These are phyloP conservation scores for Parotocinclus haroldoi DNA, from an alignment of 2,797 vertebrate species.

Conservation along the genomic window DNA sequence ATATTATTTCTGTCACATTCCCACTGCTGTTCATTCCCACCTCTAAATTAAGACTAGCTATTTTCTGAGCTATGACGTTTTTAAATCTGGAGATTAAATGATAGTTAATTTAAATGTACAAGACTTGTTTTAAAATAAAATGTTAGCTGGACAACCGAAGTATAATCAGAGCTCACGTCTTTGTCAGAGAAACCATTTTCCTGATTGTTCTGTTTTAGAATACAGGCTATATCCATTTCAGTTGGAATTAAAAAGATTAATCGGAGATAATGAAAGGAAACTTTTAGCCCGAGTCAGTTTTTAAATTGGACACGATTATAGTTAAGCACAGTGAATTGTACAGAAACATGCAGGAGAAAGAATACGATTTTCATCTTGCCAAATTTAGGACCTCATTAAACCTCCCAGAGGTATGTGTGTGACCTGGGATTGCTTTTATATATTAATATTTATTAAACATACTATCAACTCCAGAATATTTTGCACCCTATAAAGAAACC, in stretches of 20 bases:
- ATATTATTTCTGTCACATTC: constrained; percentile 62
- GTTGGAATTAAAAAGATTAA: constrained; percentile 48
- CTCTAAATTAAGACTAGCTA: constrained; percentile 55
- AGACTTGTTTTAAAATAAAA: constrained; percentile 60
- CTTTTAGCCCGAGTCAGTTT: constrained; percentile 27
- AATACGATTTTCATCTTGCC: no score
- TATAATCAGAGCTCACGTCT: constrained; percentile 55
- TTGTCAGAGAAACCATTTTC: constrained; percentile 35
- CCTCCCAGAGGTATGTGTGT: no score
- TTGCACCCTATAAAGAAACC: no score
- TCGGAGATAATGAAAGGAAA: constrained; percentile 43
- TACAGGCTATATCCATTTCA: constrained; percentile 46
- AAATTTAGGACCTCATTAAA: no score
- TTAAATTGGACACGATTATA: no score
- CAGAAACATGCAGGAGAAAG: no score
- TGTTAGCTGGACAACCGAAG: constrained; percentile 51
- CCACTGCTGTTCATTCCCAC: constrained; percentile 63
- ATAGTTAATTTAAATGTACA: constrained; percentile 62
- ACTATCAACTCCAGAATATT: no score
- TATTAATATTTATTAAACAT: no score
- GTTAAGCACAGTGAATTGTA: no score
- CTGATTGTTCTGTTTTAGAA: constrained; percentile 33
- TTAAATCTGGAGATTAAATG: constrained; percentile 56
- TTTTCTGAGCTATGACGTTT: constrained; percentile 62
- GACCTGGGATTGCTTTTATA: no score